Conservation (phyloP, 2,888 invertebrate species). For the Matsumyia berberina region DNA sequence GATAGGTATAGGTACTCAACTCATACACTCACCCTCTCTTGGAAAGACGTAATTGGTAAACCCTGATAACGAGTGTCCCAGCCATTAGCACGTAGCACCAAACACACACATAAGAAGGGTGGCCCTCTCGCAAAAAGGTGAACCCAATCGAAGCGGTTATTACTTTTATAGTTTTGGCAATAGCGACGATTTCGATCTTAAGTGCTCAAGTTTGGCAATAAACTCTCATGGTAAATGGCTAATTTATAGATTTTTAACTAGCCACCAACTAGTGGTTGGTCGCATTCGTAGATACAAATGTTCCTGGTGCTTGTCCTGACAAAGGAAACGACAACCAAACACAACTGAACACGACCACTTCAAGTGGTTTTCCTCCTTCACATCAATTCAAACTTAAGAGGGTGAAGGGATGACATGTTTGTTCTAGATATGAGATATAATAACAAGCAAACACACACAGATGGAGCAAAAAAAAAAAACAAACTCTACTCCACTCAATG, state of each 20-base stretch:
- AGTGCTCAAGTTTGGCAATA: conserved; percentile 65
- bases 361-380: conserved; percentile 69
- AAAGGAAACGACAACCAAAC: conserved; percentile 26
- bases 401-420: conserved; percentile 74
- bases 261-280: conserved; percentile 36
- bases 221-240: conserved; percentile 27
- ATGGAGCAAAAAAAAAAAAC: too few relatives aligned
- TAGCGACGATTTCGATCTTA: conserved; percentile 60
- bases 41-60: conserved; percentile 66
- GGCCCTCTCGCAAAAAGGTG: conserved; percentile 50
- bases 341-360: conserved; percentile 30
- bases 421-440: conserved; percentile 69
- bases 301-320: conserved; percentile 9
- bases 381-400: conserved; percentile 60
- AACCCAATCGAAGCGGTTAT: conserved; percentile 69
- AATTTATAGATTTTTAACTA: conserved; percentile 70
- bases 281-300: conserved; percentile 22
- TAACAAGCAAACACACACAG: conserved; percentile 45
- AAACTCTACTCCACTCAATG: too few relatives aligned
- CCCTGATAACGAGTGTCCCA: conserved; percentile 67
- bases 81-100: conserved; percentile 63
- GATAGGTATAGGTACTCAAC: conserved; percentile 23
- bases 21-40: conserved; percentile 1
- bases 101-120: conserved; percentile 23
- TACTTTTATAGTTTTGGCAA: conserved; percentile 67